Base-by-base conservation (phyloP, 2,113 vertebrate species). In the Piprites chloris region DNA sequence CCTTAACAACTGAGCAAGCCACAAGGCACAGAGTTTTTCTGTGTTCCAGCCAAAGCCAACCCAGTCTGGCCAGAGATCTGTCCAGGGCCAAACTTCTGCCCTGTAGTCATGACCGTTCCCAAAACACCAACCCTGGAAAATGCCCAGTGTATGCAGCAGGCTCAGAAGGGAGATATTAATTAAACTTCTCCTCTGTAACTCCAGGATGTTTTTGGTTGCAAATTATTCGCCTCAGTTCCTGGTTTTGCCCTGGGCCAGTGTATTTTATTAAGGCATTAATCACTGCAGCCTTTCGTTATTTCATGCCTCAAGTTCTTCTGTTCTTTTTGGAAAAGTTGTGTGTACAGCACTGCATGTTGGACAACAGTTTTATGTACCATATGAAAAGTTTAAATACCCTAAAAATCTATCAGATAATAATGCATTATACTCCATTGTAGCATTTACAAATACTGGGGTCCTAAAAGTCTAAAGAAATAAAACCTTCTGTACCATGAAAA, bases 31-130 rank as follows among this genome's bases (percentile, higher is more conserved):
- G 76, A 89, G 52, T 4, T 68, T 65, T 73, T 89, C 3, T 84
- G 85, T 90, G 52, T 35, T 65, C n/a, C 14, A 52, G 95, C 96
- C 95, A 96, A 84, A 81, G 68, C 52, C 83, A 89, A 47, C 73
- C 65, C 66, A 52, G 0, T 27, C 42, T 87, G 92, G 88, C 85
- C 92, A 66, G 9, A 90, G 33, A 91, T 75, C 80, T 89, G 44
- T 89, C 55, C 89, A 37, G 68, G 85, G 35, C 87, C 91, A 92
- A 89, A 79, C 23, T 27, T 58, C 0, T 87, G 65, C 79, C 90
- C 65, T 49, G 69, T 39, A 68, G 92, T 22, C 83, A 58, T 4
- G 55, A 24, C 58, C 3, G 68, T 46, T 94, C 90, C 69, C 66
- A 66, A 67, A 95, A 87, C 41, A n/a, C 53, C 41, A 46, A 32